Conservation (phyloP, 2,113 vertebrate genomes). For the Pterocles orientalis region DNA sequence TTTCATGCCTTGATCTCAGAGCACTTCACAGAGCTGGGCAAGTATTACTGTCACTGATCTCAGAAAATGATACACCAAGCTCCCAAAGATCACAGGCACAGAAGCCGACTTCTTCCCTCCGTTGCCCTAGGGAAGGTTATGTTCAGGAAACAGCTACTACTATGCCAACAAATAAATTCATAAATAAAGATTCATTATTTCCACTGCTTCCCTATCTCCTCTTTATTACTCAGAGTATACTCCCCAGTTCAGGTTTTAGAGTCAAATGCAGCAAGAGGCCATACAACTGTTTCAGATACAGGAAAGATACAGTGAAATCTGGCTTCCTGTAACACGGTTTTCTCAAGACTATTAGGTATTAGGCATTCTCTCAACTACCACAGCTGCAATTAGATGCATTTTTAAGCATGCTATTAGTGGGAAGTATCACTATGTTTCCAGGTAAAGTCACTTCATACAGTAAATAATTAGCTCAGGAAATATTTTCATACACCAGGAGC, state of each 20-base stretch:
- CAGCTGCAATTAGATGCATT: conserved; percentile 44
- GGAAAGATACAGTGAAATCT: background rate
- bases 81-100: background rate
- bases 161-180: background rate
- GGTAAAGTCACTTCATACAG: conserved; percentile 17
- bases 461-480: conserved; percentile 19
- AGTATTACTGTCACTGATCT: background rate
- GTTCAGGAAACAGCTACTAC: background rate
- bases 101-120: background rate
- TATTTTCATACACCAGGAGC: background rate
- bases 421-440: background rate
- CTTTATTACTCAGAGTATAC: background rate
- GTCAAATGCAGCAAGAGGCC: background rate
- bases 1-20: background rate
- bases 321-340: background rate
- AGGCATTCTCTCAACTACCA: conserved; percentile 8
- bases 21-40: background rate
- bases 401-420: conserved; percentile 50
- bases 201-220: background rate
- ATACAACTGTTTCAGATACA: background rate
- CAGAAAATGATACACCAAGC: background rate
- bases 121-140: background rate
- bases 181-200: background rate
- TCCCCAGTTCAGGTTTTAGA: background rate
- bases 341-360: background rate